These are phyloP conservation scores for Electrophaes corylata DNA, from an alignment of 2,888 invertebrate genomes.

Conservation along the genomic window DNA sequence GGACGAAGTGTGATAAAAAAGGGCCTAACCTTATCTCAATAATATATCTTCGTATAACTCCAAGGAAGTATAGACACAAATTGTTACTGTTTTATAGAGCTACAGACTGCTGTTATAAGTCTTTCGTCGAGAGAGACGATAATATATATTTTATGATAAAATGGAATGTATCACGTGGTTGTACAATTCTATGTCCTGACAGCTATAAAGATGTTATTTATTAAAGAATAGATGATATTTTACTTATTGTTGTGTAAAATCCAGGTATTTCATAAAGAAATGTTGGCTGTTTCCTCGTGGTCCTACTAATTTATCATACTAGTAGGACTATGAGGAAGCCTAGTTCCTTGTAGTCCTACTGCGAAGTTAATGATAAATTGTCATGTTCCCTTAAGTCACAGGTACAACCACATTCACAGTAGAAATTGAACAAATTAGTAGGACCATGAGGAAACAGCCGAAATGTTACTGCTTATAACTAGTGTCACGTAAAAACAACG, in stretches of 20 bases:
- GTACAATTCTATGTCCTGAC: constrained; percentile 25
- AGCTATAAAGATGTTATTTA: neutral
- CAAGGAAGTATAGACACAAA: constrained; percentile 12
- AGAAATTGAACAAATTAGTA: too few relatives aligned
- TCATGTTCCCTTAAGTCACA: too few relatives aligned
- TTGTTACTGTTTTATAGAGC: constrained; percentile 34
- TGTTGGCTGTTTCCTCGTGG: too few relatives aligned
- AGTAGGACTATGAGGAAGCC: too few relatives aligned
- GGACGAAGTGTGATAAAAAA: neutral
- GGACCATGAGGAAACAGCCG: too few relatives aligned
- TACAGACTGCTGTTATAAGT: constrained; percentile 41
- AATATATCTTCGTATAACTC: neutral
- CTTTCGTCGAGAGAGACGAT: constrained; percentile 33
- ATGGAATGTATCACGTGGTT: constrained; percentile 23
- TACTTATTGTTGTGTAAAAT: constrained; percentile 3
- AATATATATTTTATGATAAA: constrained; percentile 40
- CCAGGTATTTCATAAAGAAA: neutral
- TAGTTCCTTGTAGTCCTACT: too few relatives aligned
- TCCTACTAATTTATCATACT: too few relatives aligned
- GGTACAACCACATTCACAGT: too few relatives aligned
- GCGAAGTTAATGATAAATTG: too few relatives aligned
- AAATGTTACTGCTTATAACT: too few relatives aligned
- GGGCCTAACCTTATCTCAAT: neutral
- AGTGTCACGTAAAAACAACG: too few relatives aligned
- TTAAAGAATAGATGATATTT: neutral